A percentile compares a stretch with the other conserved stretches of the same genome.
Conservation (phyloP, 1,140 invertebrate species). For the Ostrea denselamellosa region DNA sequence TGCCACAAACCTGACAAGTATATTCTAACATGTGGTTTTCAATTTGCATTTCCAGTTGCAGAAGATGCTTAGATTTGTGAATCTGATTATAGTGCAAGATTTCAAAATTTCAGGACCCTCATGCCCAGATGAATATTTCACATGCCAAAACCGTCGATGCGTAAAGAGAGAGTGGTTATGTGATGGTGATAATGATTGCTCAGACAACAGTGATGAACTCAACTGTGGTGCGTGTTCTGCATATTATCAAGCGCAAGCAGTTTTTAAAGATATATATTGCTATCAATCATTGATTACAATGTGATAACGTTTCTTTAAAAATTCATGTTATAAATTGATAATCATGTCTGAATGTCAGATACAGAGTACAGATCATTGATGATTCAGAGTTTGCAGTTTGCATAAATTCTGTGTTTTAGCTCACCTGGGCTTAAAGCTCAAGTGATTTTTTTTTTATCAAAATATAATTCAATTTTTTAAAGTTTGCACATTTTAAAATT, state of each 20-base stretch:
- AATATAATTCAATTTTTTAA: too few species aligned
- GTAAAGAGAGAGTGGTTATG: constrained; percentile 97
- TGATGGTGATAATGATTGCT: constrained; percentile 75
- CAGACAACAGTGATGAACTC: constrained; percentile 76
- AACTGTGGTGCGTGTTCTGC: constrained; percentile 70
- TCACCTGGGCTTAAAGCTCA: too few species aligned
- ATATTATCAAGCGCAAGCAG: not conserved
- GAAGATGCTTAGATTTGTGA: not conserved
- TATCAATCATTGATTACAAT: too few species aligned
- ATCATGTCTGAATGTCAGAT: too few species aligned
- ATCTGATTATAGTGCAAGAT: not conserved
- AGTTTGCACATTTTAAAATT: too few species aligned
- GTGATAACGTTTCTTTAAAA: too few species aligned
- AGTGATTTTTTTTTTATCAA: too few species aligned
- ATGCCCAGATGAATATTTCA: constrained; percentile 92
- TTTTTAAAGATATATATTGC: too few species aligned
- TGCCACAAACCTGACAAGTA: not conserved
- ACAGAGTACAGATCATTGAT: too few species aligned
- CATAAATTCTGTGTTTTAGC: too few species aligned
- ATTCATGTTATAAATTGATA: too few species aligned
- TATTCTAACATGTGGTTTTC: not conserved
- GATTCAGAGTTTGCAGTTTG: too few species aligned
- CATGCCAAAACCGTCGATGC: constrained; percentile 96
- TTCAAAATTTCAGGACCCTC: constrained; percentile 80
- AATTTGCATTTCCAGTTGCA: not conserved